Conservation (phyloP, 2,113 vertebrate genomes). For the Mormoops blainvillei region DNA sequence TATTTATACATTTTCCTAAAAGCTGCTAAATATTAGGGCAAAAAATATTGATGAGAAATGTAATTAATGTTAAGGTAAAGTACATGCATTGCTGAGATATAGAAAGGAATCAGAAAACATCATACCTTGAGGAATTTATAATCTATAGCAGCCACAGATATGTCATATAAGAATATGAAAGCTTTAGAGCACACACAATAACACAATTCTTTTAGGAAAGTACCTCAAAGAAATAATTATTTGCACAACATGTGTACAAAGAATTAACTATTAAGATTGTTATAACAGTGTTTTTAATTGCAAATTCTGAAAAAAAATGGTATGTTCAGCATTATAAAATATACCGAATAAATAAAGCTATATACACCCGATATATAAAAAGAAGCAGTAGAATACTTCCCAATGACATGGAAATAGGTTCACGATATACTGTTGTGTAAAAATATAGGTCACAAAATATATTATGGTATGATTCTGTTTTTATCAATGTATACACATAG, state of each 20-base stretch:
- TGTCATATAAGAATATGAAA: neutral
- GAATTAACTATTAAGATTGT: neutral
- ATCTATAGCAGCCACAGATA: neutral
- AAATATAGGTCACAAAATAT: neutral
- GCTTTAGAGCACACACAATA: neutral
- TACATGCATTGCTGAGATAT: neutral
- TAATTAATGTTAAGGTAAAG: neutral
- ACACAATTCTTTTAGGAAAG: neutral
- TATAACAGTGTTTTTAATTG: neutral
- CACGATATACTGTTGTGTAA: neutral
- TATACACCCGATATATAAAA: neutral
- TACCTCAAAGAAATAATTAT: neutral
- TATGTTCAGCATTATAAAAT: neutral
- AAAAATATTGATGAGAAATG: neutral
- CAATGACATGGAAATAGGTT: neutral
- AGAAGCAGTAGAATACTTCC: neutral
- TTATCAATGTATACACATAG: neutral
- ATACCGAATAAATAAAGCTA: neutral
- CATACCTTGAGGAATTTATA: neutral
- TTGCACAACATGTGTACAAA: neutral
- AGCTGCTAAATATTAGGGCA: neutral
- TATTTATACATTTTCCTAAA: neutral
- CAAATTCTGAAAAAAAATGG: slow-evolving; percentile 1
- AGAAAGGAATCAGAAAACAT: neutral
- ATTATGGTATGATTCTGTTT: neutral